Evolutionary conservation across 2,888 invertebrate genomes (phyloP).

Genomic region (Balanococcus diminutus): DNA sequence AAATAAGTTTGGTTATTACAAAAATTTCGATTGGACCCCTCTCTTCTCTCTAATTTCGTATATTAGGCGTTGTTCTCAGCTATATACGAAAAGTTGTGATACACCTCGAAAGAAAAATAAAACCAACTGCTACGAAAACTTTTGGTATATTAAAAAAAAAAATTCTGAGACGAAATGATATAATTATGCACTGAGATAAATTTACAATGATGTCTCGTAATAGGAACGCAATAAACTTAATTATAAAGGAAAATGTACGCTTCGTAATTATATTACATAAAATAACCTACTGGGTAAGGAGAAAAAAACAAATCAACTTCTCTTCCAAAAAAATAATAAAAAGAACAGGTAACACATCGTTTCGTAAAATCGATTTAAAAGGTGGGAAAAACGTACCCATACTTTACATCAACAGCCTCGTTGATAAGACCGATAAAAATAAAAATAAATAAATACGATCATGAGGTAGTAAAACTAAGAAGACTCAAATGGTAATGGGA

Average conservation of each 20-base stretch:
- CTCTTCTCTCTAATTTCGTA: too few species aligned
- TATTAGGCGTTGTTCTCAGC: too few species aligned
- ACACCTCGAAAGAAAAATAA: not conserved
- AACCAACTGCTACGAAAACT: not conserved
- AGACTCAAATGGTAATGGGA: not conserved
- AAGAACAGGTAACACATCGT: not conserved
- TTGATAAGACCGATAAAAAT: not conserved
- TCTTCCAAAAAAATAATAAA: not conserved
- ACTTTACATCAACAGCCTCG: not conserved
- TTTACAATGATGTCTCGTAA: not conserved
- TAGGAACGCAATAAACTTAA: not conserved
- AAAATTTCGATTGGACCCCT: too few species aligned
- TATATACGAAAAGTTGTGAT: too few species aligned
- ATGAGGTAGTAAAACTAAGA: not conserved
- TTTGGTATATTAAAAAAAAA: not conserved
- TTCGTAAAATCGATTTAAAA: not conserved
- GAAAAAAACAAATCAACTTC: not conserved
- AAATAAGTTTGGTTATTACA: too few species aligned
- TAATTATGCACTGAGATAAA: not conserved
- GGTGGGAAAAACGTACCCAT: not conserved
- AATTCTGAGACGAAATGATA: not conserved
- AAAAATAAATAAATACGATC: not conserved
- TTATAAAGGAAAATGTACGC: not conserved
- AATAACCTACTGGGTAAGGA: not conserved
- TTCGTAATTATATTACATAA: not conserved